phyloP scores from a whole-genome alignment of 2,113 vertebrate species.

The Aptenodytes patagonicus region DNA sequence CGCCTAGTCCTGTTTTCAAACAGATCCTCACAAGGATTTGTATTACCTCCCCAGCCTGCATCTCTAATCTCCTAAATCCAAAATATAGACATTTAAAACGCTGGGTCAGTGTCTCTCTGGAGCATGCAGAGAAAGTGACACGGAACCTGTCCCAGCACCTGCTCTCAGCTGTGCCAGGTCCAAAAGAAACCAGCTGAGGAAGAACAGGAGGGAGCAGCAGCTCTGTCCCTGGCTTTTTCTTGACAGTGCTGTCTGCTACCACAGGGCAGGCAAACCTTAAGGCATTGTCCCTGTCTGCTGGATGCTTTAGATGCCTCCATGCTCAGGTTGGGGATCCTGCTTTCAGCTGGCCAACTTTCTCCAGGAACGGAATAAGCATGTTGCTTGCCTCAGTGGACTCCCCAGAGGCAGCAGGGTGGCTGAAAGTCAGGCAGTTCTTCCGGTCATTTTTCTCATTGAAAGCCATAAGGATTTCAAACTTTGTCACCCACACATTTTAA shows the following conservation, averaged over 20 bases:
- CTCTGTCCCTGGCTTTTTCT: not conserved
- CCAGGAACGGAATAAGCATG: not conserved
- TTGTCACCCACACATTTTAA: not conserved
- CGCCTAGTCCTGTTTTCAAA: not conserved
- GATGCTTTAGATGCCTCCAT: not conserved
- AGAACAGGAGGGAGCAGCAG: not conserved
- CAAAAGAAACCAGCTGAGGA: not conserved
- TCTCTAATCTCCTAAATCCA: not conserved
- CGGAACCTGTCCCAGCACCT: not conserved
- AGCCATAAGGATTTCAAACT: not conserved
- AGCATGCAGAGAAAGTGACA: not conserved
- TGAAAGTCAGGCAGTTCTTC: not conserved
- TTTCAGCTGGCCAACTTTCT: not conserved
- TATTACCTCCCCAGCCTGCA: not conserved
- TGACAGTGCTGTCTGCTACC: not conserved
- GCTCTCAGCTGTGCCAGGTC: not conserved
- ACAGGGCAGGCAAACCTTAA: not conserved
- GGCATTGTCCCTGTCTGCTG: not conserved
- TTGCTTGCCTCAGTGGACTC: not conserved
- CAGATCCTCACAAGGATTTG: not conserved
- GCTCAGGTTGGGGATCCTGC: not conserved
- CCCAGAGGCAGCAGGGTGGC: not conserved
- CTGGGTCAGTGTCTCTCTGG: not conserved
- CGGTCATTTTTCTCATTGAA: not conserved
- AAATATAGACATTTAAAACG: not conserved